phyloP scores from a whole-genome alignment of 2,797 vertebrate species.

The Amblyraja radiata region DNA sequence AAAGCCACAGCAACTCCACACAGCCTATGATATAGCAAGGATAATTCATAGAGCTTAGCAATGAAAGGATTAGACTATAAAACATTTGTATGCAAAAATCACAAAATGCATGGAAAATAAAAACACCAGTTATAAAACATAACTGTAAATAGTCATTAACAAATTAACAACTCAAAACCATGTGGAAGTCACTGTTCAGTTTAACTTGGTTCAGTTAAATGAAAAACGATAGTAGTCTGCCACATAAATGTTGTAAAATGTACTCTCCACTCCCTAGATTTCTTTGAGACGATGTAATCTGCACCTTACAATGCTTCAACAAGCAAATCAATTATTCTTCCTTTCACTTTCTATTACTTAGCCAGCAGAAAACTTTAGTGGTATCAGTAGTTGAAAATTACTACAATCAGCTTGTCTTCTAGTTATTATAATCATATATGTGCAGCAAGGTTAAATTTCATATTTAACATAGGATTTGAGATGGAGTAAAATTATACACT shows the following conservation, averaged over 20 bases:
- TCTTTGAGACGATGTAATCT: not conserved
- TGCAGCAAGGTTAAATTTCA: not conserved
- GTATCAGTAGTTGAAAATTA: not conserved
- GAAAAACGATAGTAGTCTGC: not conserved
- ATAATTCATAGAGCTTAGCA: not conserved
- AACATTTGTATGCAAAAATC: not conserved
- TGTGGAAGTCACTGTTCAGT: not conserved
- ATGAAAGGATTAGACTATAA: not conserved
- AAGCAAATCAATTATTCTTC: not conserved
- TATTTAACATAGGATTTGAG: too few relatives aligned
- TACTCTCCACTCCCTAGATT: not conserved
- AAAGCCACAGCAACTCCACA: not conserved
- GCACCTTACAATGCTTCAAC: not conserved
- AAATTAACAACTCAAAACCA: not conserved
- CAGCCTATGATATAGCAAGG: too few relatives aligned
- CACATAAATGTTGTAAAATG: conserved; percentile 2
- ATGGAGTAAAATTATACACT: not conserved
- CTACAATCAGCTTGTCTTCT: not conserved
- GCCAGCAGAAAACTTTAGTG: not conserved
- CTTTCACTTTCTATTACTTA: not conserved
- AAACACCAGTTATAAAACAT: not conserved
- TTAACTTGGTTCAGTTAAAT: not conserved
- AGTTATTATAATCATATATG: not conserved
- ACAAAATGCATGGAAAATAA: not conserved
- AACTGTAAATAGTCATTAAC: not conserved